Evolutionary conservation across 2,888 invertebrate genomes (phyloP).

Genomic region (Eilema caniola): DNA sequence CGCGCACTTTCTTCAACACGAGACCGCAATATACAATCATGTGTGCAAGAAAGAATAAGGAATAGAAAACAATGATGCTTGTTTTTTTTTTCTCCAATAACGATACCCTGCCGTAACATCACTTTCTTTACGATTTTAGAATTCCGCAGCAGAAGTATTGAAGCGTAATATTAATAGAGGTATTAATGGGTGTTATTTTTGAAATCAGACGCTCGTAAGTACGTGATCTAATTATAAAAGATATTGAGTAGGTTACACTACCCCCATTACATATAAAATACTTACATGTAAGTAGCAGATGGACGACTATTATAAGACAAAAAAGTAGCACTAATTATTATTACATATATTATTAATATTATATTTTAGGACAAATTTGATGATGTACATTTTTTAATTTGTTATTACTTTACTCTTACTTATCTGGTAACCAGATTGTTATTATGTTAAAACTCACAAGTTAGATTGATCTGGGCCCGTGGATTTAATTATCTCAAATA

Average conservation of each 20-base stretch:
- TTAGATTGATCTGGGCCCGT: too few relatives aligned
- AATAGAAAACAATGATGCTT: conserved; percentile 74
- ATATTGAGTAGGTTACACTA: background rate
- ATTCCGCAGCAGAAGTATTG: conserved; percentile 35
- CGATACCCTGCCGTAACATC: conserved; percentile 72
- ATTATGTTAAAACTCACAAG: too few relatives aligned
- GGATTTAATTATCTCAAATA: too few relatives aligned
- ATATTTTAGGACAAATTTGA: too few relatives aligned
- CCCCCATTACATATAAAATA: background rate
- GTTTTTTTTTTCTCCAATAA: conserved; percentile 63
- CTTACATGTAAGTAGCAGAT: background rate
- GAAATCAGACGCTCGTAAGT: background rate
- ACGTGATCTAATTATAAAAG: background rate
- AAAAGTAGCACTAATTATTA: background rate
- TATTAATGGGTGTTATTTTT: background rate
- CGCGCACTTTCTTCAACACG: conserved; percentile 81
- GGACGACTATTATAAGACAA: background rate
- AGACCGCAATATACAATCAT: conserved; percentile 52
- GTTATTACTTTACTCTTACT: too few relatives aligned
- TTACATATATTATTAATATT: too few relatives aligned
- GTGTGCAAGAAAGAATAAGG: conserved; percentile 58
- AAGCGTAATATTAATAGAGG: background rate
- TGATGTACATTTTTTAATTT: too few relatives aligned
- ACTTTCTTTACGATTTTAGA: conserved; percentile 80
- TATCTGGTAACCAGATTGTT: too few relatives aligned